Evolutionary conservation across 2,888 invertebrate species (phyloP).

Genomic region (Cosmia trapezina): DNA sequence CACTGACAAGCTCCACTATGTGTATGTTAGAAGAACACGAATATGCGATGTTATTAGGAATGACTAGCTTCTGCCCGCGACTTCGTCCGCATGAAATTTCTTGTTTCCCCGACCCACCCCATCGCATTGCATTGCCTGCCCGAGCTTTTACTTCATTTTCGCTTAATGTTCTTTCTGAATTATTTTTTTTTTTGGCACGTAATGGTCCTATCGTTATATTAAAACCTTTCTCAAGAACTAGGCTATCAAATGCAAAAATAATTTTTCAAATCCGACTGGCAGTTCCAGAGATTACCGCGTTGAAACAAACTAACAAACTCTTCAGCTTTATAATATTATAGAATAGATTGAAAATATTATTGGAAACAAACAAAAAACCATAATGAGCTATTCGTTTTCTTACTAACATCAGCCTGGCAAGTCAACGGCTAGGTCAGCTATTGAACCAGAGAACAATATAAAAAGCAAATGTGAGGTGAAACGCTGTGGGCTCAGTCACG

Average conservation of each 20-base stretch:
- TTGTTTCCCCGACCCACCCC: neutral
- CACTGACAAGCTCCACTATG: constrained; percentile 64
- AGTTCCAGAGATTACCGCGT: no score
- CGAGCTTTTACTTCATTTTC: no score
- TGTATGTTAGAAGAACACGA: constrained; percentile 18
- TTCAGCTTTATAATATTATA: no score
- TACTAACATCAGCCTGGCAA: constrained; percentile 48
- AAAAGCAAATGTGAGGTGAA: constrained; percentile 81
- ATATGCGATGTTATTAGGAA: neutral
- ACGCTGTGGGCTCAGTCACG: constrained; percentile 87
- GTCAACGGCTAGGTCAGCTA: constrained; percentile 69
- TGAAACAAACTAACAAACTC: no score
- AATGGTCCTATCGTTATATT: no score
- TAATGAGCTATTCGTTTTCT: constrained; percentile 46
- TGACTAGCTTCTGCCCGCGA: no score
- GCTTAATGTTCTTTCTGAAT: no score
- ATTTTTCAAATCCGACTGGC: no score
- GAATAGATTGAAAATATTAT: constrained; percentile 9
- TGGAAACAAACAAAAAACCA: neutral
- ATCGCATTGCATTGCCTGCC: no score
- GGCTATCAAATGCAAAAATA: no score
- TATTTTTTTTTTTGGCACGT: no score
- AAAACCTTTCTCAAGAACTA: rapidly evolving
- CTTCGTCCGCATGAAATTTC: no score
- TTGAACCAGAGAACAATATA: constrained; percentile 78